Evolutionary conservation across 2,888 invertebrate species (phyloP), one percentile per base, ranked within the genome.

Genomic region (Pseudococcus jackbeardsleyi): DNA sequence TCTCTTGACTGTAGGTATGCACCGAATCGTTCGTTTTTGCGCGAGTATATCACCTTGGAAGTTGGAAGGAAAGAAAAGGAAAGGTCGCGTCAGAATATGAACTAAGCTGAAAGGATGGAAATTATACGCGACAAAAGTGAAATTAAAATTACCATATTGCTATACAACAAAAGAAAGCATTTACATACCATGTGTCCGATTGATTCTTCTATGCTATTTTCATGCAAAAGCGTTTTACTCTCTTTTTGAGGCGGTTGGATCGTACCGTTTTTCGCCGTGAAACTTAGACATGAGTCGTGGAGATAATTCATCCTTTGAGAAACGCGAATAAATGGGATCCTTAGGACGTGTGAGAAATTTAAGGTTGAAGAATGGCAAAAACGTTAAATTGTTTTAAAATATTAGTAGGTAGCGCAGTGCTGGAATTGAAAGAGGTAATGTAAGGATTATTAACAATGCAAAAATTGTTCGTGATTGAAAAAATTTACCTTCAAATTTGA

Each of bases 61-160:
- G n/a, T n/a, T 17, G 15, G 7, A 64, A 64, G 64, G 59, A 59
- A 59, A 59, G 17, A 17, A 17, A 64, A 64, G 64, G 12, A 64
- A 64, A 64, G 64, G 64, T 22, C 64, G 22, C 64, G 64, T 64
- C 22, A 64, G 64, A 64, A 64, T 64, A 64, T 64, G 64, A 64
- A 64, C 64, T 64, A 22, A 7, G 19, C 39, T n/a, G 39, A 77
- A 77, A 39, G 17, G 39, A 77, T 77, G 39, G 39, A 77, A 77
- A 77, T 77, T 77, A 77, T 39, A 17, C 39, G 77, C 39, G 39
- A 77, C 39, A 77, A 39, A 77, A 77, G 19, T 77, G 77, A 77
- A 77, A 77, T 77, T 77, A 77, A 77, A 77, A 77, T 77, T 77
- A 77, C 77, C 33, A 77, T 22, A 64, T 64, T 64, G 64, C 22